Base-by-base conservation (phyloP, 2,888 invertebrate genomes). In the Ariolimax columbianus region DNA sequence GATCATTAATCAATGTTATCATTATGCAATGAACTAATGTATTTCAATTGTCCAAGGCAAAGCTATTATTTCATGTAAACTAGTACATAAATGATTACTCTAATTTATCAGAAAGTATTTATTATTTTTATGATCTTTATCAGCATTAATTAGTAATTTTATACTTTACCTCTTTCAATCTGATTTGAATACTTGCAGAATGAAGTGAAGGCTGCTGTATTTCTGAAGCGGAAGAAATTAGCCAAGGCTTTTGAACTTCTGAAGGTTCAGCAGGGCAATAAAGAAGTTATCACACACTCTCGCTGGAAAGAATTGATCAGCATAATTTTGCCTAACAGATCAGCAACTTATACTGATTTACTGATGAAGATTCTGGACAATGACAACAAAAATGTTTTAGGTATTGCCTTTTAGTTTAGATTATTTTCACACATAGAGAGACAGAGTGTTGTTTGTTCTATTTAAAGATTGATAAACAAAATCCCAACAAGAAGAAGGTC, bases 361-460 rank as follows among this genome's bases (percentile, higher is more conserved):
- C 89, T 94, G n/a, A 93, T 94, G 92, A 92, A 91, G 73, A 93
- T 95, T 7, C 88, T 95, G 70, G 94, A 95, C 88, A 89, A 89
- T 43, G 92, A 94, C 87, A 91, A 92, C 38, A 90, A 92, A 23
- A 89, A 90, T 66, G 86, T 82, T 63, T 88, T 92, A 55, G 88
- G 92, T 92, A 88, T 87, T 63, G 33, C 1, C 26, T 75, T 2
- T 51, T 51, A 30, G 14, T 47, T 30, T 47, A 47, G n/a, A n/a
- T n/a, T n/a, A n/a, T n/a, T n/a, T n/a, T n/a, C n/a, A n/a, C n/a
- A n/a, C n/a, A n/a, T n/a, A n/a, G n/a, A n/a, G n/a, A n/a, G n/a
- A n/a, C n/a, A n/a, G n/a, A n/a, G n/a, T n/a, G n/a, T n/a, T n/a
- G n/a, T n/a, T n/a, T n/a, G n/a, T n/a, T n/a, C n/a, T n/a, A n/a